phyloP scores from a whole-genome alignment of 2,797 vertebrate species.

The Bradypus variegatus region DNA sequence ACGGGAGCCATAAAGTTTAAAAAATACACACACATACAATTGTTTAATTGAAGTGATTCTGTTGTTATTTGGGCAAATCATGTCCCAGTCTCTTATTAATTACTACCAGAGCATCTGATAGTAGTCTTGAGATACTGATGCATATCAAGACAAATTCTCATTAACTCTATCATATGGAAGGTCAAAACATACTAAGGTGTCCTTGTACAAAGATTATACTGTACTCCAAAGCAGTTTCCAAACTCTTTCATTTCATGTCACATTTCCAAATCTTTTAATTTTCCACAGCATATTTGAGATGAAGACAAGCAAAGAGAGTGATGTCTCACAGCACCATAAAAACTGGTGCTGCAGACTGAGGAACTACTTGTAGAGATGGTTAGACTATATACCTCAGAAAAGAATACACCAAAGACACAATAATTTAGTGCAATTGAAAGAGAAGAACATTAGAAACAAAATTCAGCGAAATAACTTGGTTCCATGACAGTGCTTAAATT shows the following conservation, averaged over 20 bases:
- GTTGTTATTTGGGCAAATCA: constrained; percentile 7
- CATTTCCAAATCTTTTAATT: constrained; percentile 4
- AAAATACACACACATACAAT: not conserved
- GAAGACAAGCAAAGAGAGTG: not conserved
- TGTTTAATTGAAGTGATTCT: constrained; percentile 1
- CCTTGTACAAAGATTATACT: constrained; percentile 1
- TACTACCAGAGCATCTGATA: not conserved
- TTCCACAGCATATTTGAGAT: not conserved
- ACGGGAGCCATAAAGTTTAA: not conserved
- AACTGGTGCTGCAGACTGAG: constrained; percentile 1
- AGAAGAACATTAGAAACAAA: constrained; percentile 25
- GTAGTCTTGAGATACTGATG: not conserved
- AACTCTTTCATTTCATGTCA: constrained; percentile 28
- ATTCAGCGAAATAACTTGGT: constrained; percentile 19
- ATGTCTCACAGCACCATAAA: not conserved
- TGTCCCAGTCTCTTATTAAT: not conserved
- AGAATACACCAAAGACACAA: not conserved
- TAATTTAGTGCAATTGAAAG: constrained; percentile 21
- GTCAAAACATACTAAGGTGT: not conserved
- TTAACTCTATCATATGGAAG: not conserved
- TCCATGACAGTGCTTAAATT: constrained; percentile 5
- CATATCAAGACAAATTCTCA: constrained; percentile 13
- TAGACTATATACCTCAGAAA: constrained; percentile 5
- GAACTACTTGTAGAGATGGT: constrained; percentile 13
- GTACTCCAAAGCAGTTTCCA: constrained; percentile 1